phyloP scores from a whole-genome alignment of 2,113 vertebrate species.

The Nycticorax nycticorax region DNA sequence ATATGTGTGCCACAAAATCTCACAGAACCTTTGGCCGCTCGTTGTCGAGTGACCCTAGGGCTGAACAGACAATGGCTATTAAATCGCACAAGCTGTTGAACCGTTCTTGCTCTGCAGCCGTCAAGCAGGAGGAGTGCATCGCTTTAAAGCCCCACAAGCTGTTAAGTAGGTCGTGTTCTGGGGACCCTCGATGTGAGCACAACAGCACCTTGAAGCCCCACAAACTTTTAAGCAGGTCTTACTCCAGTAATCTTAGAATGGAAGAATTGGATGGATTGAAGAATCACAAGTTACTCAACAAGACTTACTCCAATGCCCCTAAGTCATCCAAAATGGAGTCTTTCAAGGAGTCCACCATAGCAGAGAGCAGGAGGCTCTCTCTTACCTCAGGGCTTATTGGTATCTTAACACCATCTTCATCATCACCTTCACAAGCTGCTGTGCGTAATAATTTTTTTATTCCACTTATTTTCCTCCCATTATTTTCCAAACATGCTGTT shows the following conservation, averaged over 20 bases:
- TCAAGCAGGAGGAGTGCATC: slow-evolving; percentile 81
- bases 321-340: slow-evolving; percentile 82
- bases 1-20: slow-evolving; percentile 79
- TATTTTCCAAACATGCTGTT: not conserved
- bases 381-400: slow-evolving; percentile 94
- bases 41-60: slow-evolving; percentile 80
- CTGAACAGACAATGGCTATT: slow-evolving; percentile 77
- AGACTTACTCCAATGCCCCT: slow-evolving; percentile 81
- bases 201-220: slow-evolving; percentile 81
- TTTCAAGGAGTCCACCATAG: slow-evolving; percentile 80
- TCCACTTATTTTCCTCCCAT: not conserved
- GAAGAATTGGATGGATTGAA: slow-evolving; percentile 86
- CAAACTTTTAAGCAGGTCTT: slow-evolving; percentile 85
- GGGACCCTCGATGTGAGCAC: slow-evolving; percentile 84
- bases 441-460: slow-evolving; percentile 72
- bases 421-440: slow-evolving; percentile 81
- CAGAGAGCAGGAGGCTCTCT: slow-evolving; percentile 87
- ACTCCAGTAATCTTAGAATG: slow-evolving; percentile 80
- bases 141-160: slow-evolving; percentile 81
- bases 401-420: slow-evolving; percentile 86
- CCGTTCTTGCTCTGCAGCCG: slow-evolving; percentile 75
- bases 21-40: slow-evolving; percentile 85
- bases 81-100: slow-evolving; percentile 85
- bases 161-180: slow-evolving; percentile 80
- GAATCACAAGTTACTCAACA: slow-evolving; percentile 84